Conservation (phyloP, 2,113 vertebrate genomes). For the Pheucticus melanocephalus region DNA sequence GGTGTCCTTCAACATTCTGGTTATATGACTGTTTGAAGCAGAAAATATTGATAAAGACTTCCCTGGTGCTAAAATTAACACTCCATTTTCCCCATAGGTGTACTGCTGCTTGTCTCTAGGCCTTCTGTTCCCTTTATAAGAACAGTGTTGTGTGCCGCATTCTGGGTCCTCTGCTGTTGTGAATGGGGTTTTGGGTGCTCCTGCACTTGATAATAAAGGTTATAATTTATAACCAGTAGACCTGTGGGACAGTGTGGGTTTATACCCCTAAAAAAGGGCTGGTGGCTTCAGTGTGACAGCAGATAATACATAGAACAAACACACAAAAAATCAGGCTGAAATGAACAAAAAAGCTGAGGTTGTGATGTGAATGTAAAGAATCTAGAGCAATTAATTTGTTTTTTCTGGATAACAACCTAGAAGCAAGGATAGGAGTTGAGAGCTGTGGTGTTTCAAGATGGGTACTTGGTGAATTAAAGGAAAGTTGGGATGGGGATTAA, state of each 20-base stretch:
- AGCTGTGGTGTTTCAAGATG: background rate
- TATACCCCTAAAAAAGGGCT: background rate
- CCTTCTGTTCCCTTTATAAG: background rate
- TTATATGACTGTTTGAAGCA: background rate
- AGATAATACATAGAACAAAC: background rate
- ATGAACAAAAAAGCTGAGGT: background rate
- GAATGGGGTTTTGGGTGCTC: background rate
- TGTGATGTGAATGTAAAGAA: background rate
- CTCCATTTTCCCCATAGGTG: fast-evolving
- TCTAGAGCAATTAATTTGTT: background rate
- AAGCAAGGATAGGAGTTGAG: background rate
- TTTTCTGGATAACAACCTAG: background rate
- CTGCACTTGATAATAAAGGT: background rate
- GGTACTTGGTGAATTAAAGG: background rate
- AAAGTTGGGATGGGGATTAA: background rate
- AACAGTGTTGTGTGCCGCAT: background rate
- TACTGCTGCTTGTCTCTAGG: background rate
- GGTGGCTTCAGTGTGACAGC: background rate
- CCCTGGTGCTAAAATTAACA: background rate
- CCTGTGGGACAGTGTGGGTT: background rate
- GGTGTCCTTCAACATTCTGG: background rate
- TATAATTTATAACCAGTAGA: background rate
- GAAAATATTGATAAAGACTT: background rate
- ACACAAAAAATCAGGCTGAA: background rate
- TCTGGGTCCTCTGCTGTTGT: background rate